Evolutionary conservation across 2,888 invertebrate genomes (phyloP).

Genomic region (Hirtodrosophila histrioides): DNA sequence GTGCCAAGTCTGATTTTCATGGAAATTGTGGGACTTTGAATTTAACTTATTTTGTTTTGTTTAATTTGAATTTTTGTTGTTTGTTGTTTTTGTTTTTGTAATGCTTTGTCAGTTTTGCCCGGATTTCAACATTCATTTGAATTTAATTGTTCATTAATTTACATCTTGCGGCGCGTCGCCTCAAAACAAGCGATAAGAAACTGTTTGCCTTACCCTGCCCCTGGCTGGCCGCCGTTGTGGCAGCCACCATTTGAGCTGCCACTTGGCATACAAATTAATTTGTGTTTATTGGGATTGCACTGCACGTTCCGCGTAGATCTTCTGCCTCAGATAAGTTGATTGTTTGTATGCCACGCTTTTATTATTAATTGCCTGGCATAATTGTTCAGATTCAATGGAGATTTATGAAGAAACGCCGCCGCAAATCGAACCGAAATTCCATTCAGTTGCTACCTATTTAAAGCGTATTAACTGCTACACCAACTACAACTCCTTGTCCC

Average conservation of each 20-base stretch:
- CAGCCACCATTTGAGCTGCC: slow-evolving; percentile 17
- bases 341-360: slow-evolving; percentile 35
- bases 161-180: slow-evolving; percentile 2
- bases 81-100: background rate
- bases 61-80: background rate
- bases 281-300: slow-evolving; percentile 46
- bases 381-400: slow-evolving; percentile 70
- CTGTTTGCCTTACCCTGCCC: background rate
- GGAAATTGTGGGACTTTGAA: no score
- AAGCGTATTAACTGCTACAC: no score
- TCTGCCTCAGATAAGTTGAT: slow-evolving; percentile 42
- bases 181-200: slow-evolving; percentile 11
- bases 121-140: slow-evolving; percentile 8
- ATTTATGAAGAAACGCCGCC: slow-evolving; percentile 45
- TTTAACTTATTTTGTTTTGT: background rate
- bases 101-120: background rate
- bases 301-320: slow-evolving; percentile 56
- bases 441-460: no score
- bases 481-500: no score
- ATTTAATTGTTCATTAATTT: slow-evolving; percentile 13
- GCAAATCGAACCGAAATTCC: no score
- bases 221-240: slow-evolving; percentile 1
- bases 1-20: no score
- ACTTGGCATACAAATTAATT: slow-evolving; percentile 66
- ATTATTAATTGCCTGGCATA: slow-evolving; percentile 65